These are phyloP conservation scores for Alethe castanea DNA, from an alignment of 2,113 vertebrate genomes.

Conservation along the genomic window DNA sequence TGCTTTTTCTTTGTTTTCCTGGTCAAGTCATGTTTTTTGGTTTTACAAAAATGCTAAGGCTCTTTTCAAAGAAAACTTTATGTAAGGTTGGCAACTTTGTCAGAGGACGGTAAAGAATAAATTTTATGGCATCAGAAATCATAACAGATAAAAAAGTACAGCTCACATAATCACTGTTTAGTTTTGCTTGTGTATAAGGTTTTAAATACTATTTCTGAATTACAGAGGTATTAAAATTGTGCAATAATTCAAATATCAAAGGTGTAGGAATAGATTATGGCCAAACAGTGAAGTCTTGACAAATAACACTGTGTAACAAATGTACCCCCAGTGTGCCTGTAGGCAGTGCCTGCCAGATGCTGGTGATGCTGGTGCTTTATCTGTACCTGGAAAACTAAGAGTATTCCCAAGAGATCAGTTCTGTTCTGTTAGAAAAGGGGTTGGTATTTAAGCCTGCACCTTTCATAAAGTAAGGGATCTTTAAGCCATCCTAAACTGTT, in stretches of 20 bases:
- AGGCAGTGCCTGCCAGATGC: not conserved
- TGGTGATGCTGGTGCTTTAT: not conserved
- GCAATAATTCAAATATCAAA: not conserved
- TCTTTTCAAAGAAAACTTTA: not conserved
- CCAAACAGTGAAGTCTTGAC: not conserved
- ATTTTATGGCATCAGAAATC: not conserved
- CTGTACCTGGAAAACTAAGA: not conserved
- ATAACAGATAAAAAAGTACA: not conserved
- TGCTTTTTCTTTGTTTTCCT: conserved; percentile 14
- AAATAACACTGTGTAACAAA: not conserved
- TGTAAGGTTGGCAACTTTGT: not conserved
- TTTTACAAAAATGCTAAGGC: not conserved
- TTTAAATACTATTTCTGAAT: not conserved
- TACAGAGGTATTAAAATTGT: not conserved
- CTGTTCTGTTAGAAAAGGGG: not conserved
- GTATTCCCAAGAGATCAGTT: not conserved
- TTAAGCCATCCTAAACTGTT: not conserved
- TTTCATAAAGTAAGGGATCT: not conserved
- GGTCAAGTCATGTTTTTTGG: not conserved
- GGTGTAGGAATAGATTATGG: not conserved
- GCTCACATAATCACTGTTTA: not conserved
- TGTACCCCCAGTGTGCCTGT: accelerated
- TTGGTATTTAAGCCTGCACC: not conserved
- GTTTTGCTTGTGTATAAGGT: not conserved
- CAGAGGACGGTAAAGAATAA: not conserved